These are phyloP conservation scores for Scytalopus superciliaris DNA, from an alignment of 2,113 vertebrate species.

Conservation along the genomic window DNA sequence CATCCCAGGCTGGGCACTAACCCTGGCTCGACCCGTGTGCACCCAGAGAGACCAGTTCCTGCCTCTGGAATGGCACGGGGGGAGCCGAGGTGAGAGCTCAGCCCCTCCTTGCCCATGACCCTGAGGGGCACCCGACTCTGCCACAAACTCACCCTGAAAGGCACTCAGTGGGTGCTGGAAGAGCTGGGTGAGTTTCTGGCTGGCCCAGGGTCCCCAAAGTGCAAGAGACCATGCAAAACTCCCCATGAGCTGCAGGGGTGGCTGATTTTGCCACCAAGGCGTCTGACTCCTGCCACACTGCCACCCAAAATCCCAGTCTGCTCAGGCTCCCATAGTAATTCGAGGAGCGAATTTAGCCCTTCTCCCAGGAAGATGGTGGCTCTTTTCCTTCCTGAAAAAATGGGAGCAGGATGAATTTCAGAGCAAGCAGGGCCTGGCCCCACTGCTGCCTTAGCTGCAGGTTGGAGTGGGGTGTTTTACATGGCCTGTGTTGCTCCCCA, in stretches of 20 bases:
- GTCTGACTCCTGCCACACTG: fast-evolving
- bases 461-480: not conserved
- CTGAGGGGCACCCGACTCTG: not conserved
- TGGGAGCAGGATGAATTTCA: fast-evolving
- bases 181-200: not conserved
- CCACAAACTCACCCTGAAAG: not conserved
- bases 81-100: not conserved
- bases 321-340: not conserved
- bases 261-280: not conserved
- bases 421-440: not conserved
- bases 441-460: not conserved
- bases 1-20: not conserved
- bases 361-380: not conserved
- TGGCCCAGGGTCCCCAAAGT: not conserved
- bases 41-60: not conserved
- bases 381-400: not conserved
- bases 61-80: not conserved
- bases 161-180: not conserved
- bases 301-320: not conserved
- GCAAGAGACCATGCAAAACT: not conserved
- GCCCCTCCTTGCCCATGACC: not conserved
- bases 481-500: not conserved
- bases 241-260: not conserved
- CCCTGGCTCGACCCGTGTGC: not conserved
- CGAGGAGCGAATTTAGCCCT: not conserved